Evolutionary conservation across 2,888 invertebrate genomes (phyloP).

Genomic region (Teinopalpus imperialis): DNA sequence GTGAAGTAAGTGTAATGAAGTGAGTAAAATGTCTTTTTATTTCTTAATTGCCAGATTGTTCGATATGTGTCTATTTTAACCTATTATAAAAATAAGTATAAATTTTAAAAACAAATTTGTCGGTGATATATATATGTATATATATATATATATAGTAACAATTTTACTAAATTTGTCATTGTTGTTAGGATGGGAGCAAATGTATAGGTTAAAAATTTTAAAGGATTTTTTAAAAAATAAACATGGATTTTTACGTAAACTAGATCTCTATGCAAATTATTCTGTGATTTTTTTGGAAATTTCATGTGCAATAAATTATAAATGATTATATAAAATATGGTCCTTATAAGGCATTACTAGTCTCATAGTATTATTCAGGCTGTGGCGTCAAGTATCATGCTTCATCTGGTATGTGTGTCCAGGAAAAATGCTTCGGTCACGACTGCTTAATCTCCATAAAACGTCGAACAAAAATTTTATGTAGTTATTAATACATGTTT

Average conservation of each 20-base stretch:
- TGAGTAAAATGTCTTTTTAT: conserved; percentile 6
- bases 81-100: conserved; percentile 10
- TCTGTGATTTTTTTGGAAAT: conserved; percentile 64
- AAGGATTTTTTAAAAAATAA: too few relatives aligned
- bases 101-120: neutral
- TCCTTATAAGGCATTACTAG: conserved; percentile 50
- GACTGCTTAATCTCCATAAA: conserved; percentile 32
- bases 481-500: conserved; percentile 37
- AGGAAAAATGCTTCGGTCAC: conserved; percentile 27
- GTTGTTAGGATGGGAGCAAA: too few relatives aligned
- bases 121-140: neutral
- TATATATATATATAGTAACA: too few relatives aligned
- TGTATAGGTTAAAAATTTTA: too few relatives aligned
- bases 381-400: conserved; percentile 25
- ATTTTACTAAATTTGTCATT: too few relatives aligned
- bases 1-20: conserved; percentile 20
- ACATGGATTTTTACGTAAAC: conserved; percentile 30
- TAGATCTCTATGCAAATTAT: conserved; percentile 60
- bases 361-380: conserved; percentile 42
- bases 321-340: conserved; percentile 30
- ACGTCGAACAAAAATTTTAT: conserved; percentile 47
- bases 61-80: conserved; percentile 3
- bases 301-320: conserved; percentile 62
- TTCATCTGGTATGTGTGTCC: conserved; percentile 55
- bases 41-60: neutral